Evolutionary conservation across 2,888 invertebrate genomes (phyloP).

Genomic region (Alcis repandata): DNA sequence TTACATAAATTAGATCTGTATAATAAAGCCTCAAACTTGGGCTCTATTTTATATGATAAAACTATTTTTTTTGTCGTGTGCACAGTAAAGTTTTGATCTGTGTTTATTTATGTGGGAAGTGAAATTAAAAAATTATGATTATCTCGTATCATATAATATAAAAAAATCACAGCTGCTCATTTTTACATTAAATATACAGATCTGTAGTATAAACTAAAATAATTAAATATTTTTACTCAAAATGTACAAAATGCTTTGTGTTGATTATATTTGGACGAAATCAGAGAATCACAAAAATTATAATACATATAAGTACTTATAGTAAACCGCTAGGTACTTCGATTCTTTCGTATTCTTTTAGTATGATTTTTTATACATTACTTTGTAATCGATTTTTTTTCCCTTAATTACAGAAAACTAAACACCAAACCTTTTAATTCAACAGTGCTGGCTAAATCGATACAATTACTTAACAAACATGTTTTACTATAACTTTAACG

Average conservation of each 20-base stretch:
- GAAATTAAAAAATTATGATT: conserved; percentile 26
- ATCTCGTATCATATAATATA: conserved; percentile 66
- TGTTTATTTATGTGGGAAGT: not conserved
- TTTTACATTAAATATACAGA: conserved; percentile 58
- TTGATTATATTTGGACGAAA: not conserved
- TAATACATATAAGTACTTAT: not conserved
- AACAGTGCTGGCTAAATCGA: no score
- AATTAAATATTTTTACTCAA: conserved; percentile 3
- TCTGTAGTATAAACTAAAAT: not conserved
- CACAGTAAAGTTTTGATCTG: no score
- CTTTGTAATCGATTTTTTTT: not conserved
- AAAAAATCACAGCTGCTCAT: conserved; percentile 72
- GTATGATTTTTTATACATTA: not conserved
- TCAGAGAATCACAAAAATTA: not conserved
- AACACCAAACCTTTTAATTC: no score
- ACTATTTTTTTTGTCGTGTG: no score
- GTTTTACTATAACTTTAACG: not conserved
- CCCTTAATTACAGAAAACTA: no score
- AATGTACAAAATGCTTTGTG: conserved; percentile 5
- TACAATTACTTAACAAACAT: not conserved
- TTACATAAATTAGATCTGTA: no score
- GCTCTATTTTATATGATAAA: no score
- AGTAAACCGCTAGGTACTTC: not conserved
- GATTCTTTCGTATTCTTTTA: not conserved
- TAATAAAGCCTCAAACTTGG: no score